Percentiles rank a stretch among this genome's conserved stretches.
phyloP scores from a whole-genome alignment of 2,797 vertebrate genomes.

The Graptemys geographica region DNA sequence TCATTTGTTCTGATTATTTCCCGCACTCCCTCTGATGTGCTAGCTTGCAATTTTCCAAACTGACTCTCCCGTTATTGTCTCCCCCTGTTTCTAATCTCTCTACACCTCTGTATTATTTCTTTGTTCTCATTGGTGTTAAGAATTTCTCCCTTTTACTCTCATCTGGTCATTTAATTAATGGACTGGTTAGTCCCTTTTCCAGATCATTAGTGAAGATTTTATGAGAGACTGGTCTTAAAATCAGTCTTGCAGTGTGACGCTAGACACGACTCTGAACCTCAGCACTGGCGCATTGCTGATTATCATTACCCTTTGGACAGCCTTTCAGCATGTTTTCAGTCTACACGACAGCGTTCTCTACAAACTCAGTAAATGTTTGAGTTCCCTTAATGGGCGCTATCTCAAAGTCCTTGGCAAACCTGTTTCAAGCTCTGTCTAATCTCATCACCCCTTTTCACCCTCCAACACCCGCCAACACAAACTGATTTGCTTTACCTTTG shows the following conservation, averaged over 20 bases:
- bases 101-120: not conserved
- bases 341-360: not conserved
- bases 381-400: not conserved
- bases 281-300: not conserved
- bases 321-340: too few species aligned
- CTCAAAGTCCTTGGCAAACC: not conserved
- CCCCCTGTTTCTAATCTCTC: not conserved
- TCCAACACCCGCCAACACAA: rapidly evolving
- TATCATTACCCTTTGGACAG: not conserved
- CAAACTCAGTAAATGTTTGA: rapidly evolving
- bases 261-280: not conserved
- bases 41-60: not conserved
- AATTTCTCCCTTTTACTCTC: not conserved
- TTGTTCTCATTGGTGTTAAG: not conserved
- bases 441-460: rapidly evolving
- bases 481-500: not conserved
- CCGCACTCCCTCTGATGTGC: not conserved
- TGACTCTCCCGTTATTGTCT: not conserved
- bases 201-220: rapidly evolving
- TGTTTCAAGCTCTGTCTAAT: not conserved
- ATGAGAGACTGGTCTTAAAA: rapidly evolving
- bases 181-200: not conserved
- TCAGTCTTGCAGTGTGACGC: too few species aligned
- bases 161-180: rapidly evolving
- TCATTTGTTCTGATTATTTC: not conserved